Base-by-base conservation (phyloP, 2,113 vertebrate genomes). In the Ictalurus furcatus region DNA sequence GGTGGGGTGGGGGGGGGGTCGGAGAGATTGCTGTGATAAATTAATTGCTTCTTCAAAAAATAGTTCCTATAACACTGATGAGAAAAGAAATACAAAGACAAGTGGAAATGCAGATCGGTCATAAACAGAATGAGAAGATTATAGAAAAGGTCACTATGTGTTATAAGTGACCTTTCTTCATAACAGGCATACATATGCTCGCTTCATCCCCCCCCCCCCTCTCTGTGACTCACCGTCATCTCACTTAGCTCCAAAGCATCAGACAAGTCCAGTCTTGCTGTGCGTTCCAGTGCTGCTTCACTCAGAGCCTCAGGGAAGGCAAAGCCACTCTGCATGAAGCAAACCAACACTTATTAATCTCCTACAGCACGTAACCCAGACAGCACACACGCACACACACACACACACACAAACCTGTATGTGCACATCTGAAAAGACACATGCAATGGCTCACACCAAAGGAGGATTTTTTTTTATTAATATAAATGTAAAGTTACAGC, bases 151-250 rank as follows among this genome's bases (percentile, higher is more conserved):
- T 63, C 40, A 87, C 59, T 67, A 21, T 40, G 52, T 87, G 17
- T 30, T 79, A 65, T 65, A 52, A 30, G 37, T 86, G 73, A 44
- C 52, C 58, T 80, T 87, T 80, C 4, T 54, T 80, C 25, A 44
- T 87, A 78, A 59, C 61, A 48, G 40, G 48, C 40, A 54, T 61
- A 84, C 34, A 34, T 34, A 34, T 34, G 34, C 95, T 96, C 96
- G 85, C 0, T 14, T 12, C 17, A 34, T 44, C 28, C 7, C 14
- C 37, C n/a, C 93, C 34, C 95, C 88, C 34, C 95, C 88, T 91
- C 95, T 96, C 96, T 85, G 0, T 14, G 12, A 81, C 94, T 0
- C 92, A 97, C 97, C 93, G 95, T 95, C 88, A 92, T 93, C 91
- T 97, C 96, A 0, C 96, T 92, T 1, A 96, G 90, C 0, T 96